Evolutionary conservation across 2,797 vertebrate species (phyloP).

Genomic region (Mormyrus proboscirostris): DNA sequence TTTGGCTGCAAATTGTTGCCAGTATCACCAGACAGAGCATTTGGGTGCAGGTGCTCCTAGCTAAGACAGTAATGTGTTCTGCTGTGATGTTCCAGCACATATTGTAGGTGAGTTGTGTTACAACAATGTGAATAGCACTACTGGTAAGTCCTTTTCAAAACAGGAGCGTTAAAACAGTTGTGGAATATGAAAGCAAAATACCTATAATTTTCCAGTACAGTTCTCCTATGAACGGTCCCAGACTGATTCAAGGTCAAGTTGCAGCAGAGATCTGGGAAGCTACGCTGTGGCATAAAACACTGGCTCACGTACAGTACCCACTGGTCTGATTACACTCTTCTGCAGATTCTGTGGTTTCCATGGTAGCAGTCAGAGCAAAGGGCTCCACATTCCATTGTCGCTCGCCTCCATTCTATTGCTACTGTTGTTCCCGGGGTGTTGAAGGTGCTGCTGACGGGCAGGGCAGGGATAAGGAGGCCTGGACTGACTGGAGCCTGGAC

Average conservation of each 20-base stretch:
- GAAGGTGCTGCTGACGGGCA: not conserved
- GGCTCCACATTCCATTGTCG: not conserved
- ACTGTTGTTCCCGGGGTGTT: not conserved
- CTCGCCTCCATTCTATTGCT: not conserved
- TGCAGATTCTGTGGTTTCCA: not conserved
- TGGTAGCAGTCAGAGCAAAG: slow-evolving; percentile 3
- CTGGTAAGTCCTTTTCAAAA: not conserved
- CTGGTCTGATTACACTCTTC: not conserved
- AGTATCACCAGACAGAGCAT: not conserved
- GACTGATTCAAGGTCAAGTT: not conserved
- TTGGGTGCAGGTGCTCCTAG: not conserved
- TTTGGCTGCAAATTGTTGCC: not conserved
- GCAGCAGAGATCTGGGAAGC: not conserved
- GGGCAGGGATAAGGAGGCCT: not conserved
- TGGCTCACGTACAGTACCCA: not conserved
- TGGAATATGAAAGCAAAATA: not conserved
- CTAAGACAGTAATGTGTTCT: not conserved
- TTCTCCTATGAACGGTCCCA: not conserved
- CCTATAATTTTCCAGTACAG: not conserved
- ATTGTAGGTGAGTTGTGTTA: not conserved
- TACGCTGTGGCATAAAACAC: not conserved
- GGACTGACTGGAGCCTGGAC: not conserved
- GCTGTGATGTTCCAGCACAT: not conserved
- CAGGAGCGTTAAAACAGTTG: not conserved
- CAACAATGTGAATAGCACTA: not conserved